These are phyloP conservation scores for Ancistrus triradiatus DNA, from an alignment of 2,113 vertebrate species.

Conservation along the genomic window DNA sequence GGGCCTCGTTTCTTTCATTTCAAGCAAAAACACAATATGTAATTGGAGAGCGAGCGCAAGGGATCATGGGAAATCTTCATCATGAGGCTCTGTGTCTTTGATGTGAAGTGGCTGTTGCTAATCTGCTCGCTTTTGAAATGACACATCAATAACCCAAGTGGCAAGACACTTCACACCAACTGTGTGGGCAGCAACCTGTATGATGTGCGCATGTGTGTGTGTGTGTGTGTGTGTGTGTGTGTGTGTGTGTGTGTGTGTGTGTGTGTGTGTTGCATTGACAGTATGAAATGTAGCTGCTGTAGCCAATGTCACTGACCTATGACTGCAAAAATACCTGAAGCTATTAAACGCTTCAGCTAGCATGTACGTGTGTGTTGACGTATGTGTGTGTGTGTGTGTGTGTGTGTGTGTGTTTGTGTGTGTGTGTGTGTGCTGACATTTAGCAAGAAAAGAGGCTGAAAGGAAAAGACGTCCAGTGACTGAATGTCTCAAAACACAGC, in stretches of 20 bases:
- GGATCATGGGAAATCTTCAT: conserved; percentile 67
- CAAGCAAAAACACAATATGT: conserved; percentile 57
- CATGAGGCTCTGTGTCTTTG: conserved; percentile 57
- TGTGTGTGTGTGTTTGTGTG: conserved; percentile 42
- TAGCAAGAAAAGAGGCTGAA: too few relatives aligned
- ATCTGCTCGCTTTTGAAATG: conserved; percentile 42
- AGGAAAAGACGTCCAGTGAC: too few relatives aligned
- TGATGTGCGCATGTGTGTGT: conserved; percentile 18
- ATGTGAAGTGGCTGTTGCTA: conserved; percentile 59
- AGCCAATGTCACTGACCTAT: too few relatives aligned
- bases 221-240: not conserved
- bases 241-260: conserved; percentile 19
- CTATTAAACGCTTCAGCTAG: not conserved
- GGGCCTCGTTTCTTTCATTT: too few relatives aligned
- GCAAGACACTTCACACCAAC: conserved; percentile 21
- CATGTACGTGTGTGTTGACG: not conserved
- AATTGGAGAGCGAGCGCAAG: conserved; percentile 54
- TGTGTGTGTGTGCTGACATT: too few relatives aligned
- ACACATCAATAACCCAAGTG: conserved; percentile 50
- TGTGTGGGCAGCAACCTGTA: not conserved
- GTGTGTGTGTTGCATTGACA: too few relatives aligned
- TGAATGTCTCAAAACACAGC: conserved; percentile 44
- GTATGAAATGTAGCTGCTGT: too few relatives aligned
- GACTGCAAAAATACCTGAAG: too few relatives aligned
- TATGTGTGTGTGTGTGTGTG: conserved; percentile 10